Percentiles rank a stretch among this genome's conserved stretches.
Conservation (phyloP, 2,113 vertebrate species). For the Sinocyclocheilus maitianheensis region DNA sequence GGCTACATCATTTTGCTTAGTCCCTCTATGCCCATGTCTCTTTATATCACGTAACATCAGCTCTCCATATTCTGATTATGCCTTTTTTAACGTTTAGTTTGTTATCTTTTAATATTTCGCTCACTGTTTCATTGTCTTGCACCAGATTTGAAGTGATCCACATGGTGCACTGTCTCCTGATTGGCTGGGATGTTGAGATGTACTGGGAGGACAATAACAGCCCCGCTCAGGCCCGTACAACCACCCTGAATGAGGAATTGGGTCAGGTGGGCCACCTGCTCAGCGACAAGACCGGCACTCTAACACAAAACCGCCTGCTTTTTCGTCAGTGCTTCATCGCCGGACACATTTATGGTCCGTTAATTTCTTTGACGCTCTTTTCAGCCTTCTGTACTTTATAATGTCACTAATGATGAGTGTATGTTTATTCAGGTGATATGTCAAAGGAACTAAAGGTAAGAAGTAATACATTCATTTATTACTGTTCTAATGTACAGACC, state of each 20-base stretch:
- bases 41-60: slow-evolving; percentile 86
- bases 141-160: slow-evolving; percentile 86
- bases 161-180: slow-evolving; percentile 85
- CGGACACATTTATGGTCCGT: slow-evolving; percentile 82
- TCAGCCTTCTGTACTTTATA: background rate
- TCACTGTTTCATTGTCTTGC: slow-evolving; percentile 4
- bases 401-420: background rate
- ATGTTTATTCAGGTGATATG: slow-evolving; percentile 49
- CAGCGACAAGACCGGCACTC: slow-evolving; percentile 94
- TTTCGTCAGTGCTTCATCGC: slow-evolving; percentile 91
- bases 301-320: slow-evolving; percentile 89
- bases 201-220: slow-evolving; percentile 72
- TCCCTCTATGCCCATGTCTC: slow-evolving; percentile 85
- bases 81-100: background rate
- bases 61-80: background rate
- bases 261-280: slow-evolving; percentile 92
- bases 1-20: slow-evolving; percentile 88
- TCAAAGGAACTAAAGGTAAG: slow-evolving; percentile 42
- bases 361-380: background rate
- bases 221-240: slow-evolving; percentile 83
- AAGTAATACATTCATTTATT: background rate
- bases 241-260: slow-evolving; percentile 86
- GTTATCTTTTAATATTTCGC: background rate
- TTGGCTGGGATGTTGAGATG: slow-evolving; percentile 89
- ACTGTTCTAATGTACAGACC: background rate